Evolutionary conservation across 2,888 invertebrate species (phyloP).

Genomic region (Cerastoderma edule): DNA sequence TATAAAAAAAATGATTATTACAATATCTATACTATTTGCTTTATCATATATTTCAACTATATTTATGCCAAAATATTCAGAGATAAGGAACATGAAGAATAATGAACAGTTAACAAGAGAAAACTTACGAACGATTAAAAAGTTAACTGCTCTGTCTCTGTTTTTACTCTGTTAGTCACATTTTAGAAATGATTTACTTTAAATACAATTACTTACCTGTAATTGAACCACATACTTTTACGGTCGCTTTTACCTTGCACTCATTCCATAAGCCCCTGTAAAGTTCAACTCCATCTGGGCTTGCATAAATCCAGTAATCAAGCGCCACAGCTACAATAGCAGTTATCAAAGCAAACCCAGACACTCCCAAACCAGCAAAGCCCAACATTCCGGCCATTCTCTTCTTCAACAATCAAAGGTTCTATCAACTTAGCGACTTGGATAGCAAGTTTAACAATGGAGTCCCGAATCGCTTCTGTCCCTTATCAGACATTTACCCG

Average conservation of each 20-base stretch:
- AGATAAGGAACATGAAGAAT: too few relatives aligned
- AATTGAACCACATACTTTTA: neutral
- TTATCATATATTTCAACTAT: too few relatives aligned
- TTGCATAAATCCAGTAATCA: neutral
- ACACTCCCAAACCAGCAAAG: neutral
- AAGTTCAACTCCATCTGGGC: neutral
- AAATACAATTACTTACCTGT: neutral
- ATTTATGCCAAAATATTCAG: too few relatives aligned
- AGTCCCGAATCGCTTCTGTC: neutral
- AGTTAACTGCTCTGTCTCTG: too few relatives aligned
- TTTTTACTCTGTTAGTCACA: too few relatives aligned
- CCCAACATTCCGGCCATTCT: neutral
- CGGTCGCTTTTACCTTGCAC: too few relatives aligned
- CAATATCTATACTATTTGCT: too few relatives aligned
- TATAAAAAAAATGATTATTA: too few relatives aligned
- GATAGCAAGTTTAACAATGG: neutral
- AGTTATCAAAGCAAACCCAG: neutral
- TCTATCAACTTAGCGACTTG: neutral
- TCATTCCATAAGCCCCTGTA: neutral
- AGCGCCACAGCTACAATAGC: conserved; percentile 2
- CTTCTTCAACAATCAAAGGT: neutral
- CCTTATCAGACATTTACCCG: neutral
- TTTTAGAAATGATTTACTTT: too few relatives aligned
- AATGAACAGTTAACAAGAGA: too few relatives aligned
- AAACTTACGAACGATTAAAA: too few relatives aligned